Evolutionary conservation across 2,888 invertebrate genomes (phyloP), one percentile per base, ranked within the genome.

Genomic region (Arge pagana): DNA sequence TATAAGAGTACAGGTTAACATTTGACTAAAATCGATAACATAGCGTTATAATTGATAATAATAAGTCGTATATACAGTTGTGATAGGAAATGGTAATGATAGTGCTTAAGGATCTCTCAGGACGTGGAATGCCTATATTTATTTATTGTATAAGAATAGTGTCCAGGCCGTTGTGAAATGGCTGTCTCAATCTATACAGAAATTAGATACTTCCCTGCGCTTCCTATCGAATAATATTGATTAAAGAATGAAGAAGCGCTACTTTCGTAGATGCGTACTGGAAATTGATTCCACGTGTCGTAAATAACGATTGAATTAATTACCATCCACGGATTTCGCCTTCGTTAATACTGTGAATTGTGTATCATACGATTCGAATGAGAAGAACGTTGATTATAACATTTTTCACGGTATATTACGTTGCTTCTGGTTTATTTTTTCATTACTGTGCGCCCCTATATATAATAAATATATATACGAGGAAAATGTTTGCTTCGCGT

Each of bases 51-150:
- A 45, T 45, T 67, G 58, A 65, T 65, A 67, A 65, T 67, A 62
- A 66, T 69, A 66, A 70, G 56, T 65, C 64, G 60, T 74, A 74
- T 73, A 70, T 74, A 73, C 72, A 74, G 67, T 70, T 65, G 64
- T 67, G 57, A 61, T 42, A 56, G 48, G 59, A 55, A 62, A 62
- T 60, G 58, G 60, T 66, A 65, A 59, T 67, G 57, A 65, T 68
- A 70, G 62, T 64, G 57, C 61, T 65, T 61, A 63, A 66, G 66
- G 65, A 69, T 59, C 67, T 70, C 55, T 65, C 67, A 59, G 60
- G 59, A 67, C 69, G 60, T 70, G 74, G 73, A 74, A 74, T 74
- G 71, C 69, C 71, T 72, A 71, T 68, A 68, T 62, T 70, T 64
- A 51, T 54, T 54, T 58, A 45, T 45, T 45, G 62, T 62, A 56